Conservation (phyloP, 1,140 invertebrate species). For the Lineus longissimus region DNA sequence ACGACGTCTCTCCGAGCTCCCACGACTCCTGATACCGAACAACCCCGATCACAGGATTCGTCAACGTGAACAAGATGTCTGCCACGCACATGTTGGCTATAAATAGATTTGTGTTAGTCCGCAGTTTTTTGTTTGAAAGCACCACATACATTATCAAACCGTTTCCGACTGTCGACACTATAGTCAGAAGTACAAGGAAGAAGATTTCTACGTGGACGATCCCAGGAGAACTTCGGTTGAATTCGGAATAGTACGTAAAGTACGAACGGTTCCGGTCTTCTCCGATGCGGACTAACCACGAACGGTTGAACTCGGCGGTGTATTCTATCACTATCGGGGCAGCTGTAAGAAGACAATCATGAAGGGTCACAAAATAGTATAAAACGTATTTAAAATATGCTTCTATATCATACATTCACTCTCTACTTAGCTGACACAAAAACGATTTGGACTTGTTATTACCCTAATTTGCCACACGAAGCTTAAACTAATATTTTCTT, state of each 20-base stretch:
- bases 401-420: no score
- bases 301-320: no score
- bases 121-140: constrained; percentile 20
- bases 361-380: no score
- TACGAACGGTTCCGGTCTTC: constrained; percentile 24
- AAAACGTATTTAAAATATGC: no score
- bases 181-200: constrained; percentile 27
- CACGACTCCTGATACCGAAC: constrained; percentile 30
- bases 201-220: constrained; percentile 27
- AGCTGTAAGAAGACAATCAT: no score
- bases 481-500: no score
- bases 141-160: constrained; percentile 26
- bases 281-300: no score
- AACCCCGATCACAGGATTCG: constrained; percentile 32
- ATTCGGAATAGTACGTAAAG: constrained; percentile 39
- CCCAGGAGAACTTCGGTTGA: constrained; percentile 28
- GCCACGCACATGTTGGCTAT: constrained; percentile 39
- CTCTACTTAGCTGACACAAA: no score
- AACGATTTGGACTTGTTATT: no score
- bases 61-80: constrained; percentile 30
- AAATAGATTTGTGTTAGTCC: constrained; percentile 36
- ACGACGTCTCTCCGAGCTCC: constrained; percentile 33
- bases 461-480: no score
- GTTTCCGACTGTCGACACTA: constrained; percentile 45
- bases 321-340: no score